phyloP scores from a whole-genome alignment of 1,140 invertebrate genomes.

The Mizuhopecten yessoensis region DNA sequence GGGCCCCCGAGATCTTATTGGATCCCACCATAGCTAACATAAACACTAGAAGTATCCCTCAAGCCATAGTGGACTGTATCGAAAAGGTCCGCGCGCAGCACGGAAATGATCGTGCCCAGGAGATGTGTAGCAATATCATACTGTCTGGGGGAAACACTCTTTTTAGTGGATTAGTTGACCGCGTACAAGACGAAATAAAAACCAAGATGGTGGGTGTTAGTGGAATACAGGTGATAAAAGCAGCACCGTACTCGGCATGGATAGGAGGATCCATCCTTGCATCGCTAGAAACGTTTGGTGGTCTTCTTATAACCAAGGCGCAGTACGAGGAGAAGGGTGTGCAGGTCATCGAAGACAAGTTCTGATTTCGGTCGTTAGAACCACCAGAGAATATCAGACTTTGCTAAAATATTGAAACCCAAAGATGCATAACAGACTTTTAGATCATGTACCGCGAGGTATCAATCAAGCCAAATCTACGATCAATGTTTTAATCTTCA shows the following conservation, averaged over 20 bases:
- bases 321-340: not conserved
- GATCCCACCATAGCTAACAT: not conserved
- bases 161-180: not conserved
- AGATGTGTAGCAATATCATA: not conserved
- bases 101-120: not conserved
- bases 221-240: not conserved
- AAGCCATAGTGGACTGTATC: constrained; percentile 12
- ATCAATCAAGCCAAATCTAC: no score
- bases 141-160: not conserved
- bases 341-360: not conserved
- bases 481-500: no score
- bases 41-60: not conserved
- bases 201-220: not conserved
- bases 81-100: not conserved
- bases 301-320: not conserved
- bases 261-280: not conserved
- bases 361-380: not conserved
- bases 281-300: not conserved
- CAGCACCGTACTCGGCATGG: not conserved
- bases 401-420: no score
- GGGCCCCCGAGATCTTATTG: not conserved
- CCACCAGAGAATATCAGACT: no score
- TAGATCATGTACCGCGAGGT: no score
- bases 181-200: not conserved
- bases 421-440: no score